Evolutionary conservation across 2,113 vertebrate species (phyloP), one percentile per base, ranked within the genome.

Genomic region (Pangasianodon hypophthalmus): DNA sequence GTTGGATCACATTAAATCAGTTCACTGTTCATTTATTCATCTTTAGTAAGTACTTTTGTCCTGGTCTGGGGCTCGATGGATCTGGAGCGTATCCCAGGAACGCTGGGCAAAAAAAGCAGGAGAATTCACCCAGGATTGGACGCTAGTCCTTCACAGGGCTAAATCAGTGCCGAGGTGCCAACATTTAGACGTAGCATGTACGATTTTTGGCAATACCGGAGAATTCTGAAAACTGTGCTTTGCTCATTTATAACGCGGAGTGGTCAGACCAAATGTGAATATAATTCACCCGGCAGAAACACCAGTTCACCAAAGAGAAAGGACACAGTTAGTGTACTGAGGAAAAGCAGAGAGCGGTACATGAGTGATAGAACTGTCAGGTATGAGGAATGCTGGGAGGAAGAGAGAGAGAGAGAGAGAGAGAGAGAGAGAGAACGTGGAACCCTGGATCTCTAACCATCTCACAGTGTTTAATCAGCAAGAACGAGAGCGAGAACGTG

Each of bases 391-490:
- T 41, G n/a, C 71, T 19, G 18, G 24, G 69, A 24, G 37, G 10
- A 3, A 46, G 50, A 50, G 50, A 9, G 50, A 52, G 50, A 11
- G 50, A 52, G 69, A 11, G 73, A 24, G 9, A 77, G 21, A 44
- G 37, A 41, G 4, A 16, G 41, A 26, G 41, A 80, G 77, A 80
- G 79, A 32, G 48, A 19, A 37, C 37, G 37, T 1, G 11, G 46
- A 80, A 82, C 24, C 16, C 14, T 54, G 29, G 77, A 80, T 50
- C 77, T 80, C 13, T 8, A 9, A 32, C 48, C 77, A 50, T 50
- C 46, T 48, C 75, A 8, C 8, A 46, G 79, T n/a, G 79, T 52
- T 80, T 80, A 82, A 82, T 82, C 79, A 54, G 79, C 29, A 54
- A 8, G 50, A 54, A 32, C 7, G 52, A 82, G 50, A 56, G 50